Conservation (phyloP, 1,140 invertebrate species). For the Drosophila ohnishii region DNA sequence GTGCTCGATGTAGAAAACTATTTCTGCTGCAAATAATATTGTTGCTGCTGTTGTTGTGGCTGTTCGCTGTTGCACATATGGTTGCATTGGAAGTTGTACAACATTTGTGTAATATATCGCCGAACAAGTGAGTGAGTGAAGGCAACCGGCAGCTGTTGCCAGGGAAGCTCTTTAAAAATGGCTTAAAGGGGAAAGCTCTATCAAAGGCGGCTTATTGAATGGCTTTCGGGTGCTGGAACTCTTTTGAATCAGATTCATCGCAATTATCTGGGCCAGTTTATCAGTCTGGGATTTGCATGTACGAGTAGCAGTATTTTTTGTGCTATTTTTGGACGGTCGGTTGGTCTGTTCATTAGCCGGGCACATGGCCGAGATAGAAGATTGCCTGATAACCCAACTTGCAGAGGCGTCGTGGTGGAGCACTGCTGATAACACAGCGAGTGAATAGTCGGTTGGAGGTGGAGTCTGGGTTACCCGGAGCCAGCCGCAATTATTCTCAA, state of each 20-base stretch:
- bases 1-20: slow-evolving; percentile 7
- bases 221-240: neutral
- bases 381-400: slow-evolving; percentile 28
- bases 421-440: slow-evolving; percentile 18
- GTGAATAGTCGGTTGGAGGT: neutral
- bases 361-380: slow-evolving; percentile 44
- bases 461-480: slow-evolving; percentile 11
- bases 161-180: slow-evolving; percentile 14
- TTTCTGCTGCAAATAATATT: slow-evolving; percentile 30
- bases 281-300: slow-evolving; percentile 44
- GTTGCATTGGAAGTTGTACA: slow-evolving; percentile 37
- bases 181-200: slow-evolving; percentile 3
- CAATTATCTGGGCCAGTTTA: slow-evolving; percentile 42
- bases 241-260: slow-evolving; percentile 11
- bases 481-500: slow-evolving; percentile 67
- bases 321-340: slow-evolving; percentile 25
- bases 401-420: slow-evolving; percentile 21
- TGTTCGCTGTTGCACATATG: slow-evolving; percentile 35
- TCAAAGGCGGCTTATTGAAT: slow-evolving; percentile 2
- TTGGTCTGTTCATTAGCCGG: slow-evolving; percentile 23
- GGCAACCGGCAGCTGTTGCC: slow-evolving; percentile 24
- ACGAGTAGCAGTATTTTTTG: slow-evolving; percentile 7
- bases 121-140: slow-evolving; percentile 13
- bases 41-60: slow-evolving; percentile 7
- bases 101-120: slow-evolving; percentile 31